Evolutionary conservation across 2,797 vertebrate species (phyloP), one percentile per base, ranked within the genome.

Genomic region (Rhabdophis nuchalis): DNA sequence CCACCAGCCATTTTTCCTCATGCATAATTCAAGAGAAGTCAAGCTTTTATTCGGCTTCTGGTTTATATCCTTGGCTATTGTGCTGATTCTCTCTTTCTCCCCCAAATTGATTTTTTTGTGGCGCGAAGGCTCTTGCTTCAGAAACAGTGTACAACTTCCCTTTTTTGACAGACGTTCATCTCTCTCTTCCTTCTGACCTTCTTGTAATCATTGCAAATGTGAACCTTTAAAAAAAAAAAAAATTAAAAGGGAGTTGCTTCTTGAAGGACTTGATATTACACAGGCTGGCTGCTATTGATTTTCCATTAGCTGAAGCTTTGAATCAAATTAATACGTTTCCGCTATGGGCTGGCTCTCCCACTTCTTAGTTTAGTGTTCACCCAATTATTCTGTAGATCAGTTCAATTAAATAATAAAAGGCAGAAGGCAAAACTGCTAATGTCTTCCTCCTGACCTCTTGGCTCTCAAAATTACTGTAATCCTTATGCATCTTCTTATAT

Each of bases 1-100:
- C 94, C 90, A 94, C 93, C 57, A 95, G 93, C 93, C 95, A 92
- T 95, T 93, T 92, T 68, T 52, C 91, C 96, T 95, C 95, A 94
- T 96, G 94, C 96, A 95, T 96, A 92, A 96, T 95, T 96, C 92
- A 96, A 87, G 96, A 89, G 58, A 91, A 95, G 92, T 87, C 88
- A 50, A 53, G n/a, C 41, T 94, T 95, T 91, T 95, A 92, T 93
- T 96, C 90, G 91, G 32, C 86, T 96, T 92, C 94, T 95, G 95
- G 94, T 95, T 95, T 95, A 92, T 92, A 89, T 90, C 94, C 92
- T 93, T 89, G 61, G 90, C 92, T 94, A 92, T 91, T 94, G 89
- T 89, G 90, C 95, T 93, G 86, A 90, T 92, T 94, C 91, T 95
- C 92, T 87, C 86, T 92, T 93, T 86, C 53, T 93, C 93, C 88